These are phyloP conservation scores for Fabriciana adippe DNA, from an alignment of 2,888 invertebrate species.

Conservation along the genomic window DNA sequence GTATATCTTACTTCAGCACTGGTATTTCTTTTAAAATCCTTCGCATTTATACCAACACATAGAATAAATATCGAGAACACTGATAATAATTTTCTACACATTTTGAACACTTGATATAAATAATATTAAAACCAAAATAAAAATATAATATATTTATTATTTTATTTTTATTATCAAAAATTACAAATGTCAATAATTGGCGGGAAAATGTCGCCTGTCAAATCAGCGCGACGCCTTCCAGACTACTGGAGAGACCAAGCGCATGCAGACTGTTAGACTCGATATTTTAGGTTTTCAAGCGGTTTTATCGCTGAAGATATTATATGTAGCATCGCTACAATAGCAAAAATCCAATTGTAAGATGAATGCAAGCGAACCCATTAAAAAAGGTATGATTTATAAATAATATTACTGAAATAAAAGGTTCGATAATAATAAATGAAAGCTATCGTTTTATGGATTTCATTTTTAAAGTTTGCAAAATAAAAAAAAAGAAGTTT, in stretches of 20 bases:
- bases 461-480: too few species aligned
- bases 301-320: too few species aligned
- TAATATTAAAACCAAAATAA: not conserved
- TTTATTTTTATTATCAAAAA: not conserved
- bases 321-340: too few species aligned
- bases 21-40: constrained; percentile 36
- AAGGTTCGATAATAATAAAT: too few species aligned
- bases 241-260: constrained; percentile 36
- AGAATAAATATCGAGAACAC: constrained; percentile 34
- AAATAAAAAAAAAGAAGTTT: too few species aligned
- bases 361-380: too few species aligned
- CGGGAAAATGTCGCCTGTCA: constrained; percentile 31
- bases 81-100: constrained; percentile 23
- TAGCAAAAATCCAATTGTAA: too few species aligned
- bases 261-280: constrained; percentile 31
- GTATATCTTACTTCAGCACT: constrained; percentile 24
- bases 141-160: not conserved
- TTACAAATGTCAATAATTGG: constrained; percentile 17
- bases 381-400: too few species aligned
- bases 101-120: constrained; percentile 2
- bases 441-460: too few species aligned
- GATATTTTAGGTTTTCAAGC: constrained; percentile 37
- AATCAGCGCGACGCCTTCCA: constrained; percentile 37
- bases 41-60: constrained; percentile 36
- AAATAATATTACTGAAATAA: too few species aligned